Conservation (phyloP, 2,888 invertebrate genomes). For the Encarsia formosa region DNA sequence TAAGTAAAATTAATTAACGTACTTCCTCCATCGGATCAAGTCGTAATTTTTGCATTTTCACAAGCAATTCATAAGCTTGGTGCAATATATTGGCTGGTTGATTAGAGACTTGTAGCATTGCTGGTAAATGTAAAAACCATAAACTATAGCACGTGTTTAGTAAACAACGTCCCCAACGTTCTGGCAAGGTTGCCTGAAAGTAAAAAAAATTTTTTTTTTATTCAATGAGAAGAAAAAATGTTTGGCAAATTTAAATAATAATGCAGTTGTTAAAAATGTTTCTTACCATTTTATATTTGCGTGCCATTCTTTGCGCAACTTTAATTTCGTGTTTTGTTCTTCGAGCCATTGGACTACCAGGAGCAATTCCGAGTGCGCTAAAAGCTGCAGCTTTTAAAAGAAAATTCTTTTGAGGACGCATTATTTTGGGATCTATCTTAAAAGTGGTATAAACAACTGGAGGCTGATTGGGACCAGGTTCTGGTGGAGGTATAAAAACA, state of each 20-base stretch:
- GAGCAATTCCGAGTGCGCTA: conserved; percentile 52
- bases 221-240: not conserved
- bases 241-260: not conserved
- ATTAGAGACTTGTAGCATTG: conserved; percentile 63
- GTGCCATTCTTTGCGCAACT: conserved; percentile 78
- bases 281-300: conserved; percentile 38
- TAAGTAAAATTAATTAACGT: conserved; percentile 7
- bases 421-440: conserved; percentile 60
- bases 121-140: conserved; percentile 94
- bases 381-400: conserved; percentile 44
- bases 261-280: too few relatives aligned
- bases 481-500: conserved; percentile 92
- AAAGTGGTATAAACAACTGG: conserved; percentile 57
- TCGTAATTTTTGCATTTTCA: conserved; percentile 79
- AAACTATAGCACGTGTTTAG: conserved; percentile 87
- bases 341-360: conserved; percentile 87
- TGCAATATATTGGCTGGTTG: conserved; percentile 52
- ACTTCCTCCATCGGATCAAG: conserved; percentile 87
- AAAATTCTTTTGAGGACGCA: conserved; percentile 50
- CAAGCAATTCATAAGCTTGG: conserved; percentile 79
- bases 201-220: conserved; percentile 4
- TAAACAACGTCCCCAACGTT: conserved; percentile 89
- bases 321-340: conserved; percentile 95
- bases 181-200: conserved; percentile 63
- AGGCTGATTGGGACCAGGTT: conserved; percentile 57